phyloP scores from a whole-genome alignment of 92 coral and sea anemone genomes.

The Phenganax marumi region DNA sequence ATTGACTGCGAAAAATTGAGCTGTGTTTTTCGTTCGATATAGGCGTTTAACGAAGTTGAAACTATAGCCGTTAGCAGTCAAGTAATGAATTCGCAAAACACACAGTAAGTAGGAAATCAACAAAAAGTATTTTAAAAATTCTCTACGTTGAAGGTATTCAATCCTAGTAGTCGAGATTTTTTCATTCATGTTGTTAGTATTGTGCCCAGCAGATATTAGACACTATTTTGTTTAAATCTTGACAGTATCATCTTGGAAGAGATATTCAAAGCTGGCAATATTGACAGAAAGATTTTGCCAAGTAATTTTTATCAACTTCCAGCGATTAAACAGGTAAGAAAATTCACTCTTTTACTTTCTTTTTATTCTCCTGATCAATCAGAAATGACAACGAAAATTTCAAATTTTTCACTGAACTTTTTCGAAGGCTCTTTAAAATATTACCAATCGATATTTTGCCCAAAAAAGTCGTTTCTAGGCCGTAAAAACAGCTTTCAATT shows the following conservation, averaged over 20 bases:
- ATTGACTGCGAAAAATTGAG: background rate
- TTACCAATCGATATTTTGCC: too few species aligned
- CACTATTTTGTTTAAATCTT: background rate
- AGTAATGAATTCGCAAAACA: conserved; percentile 85
- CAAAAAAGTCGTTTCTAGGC: too few species aligned
- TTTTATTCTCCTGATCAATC: background rate
- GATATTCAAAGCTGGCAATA: conserved; percentile 78
- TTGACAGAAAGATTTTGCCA: conserved; percentile 66
- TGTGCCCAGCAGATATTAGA: too few species aligned
- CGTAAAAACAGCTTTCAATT: too few species aligned
- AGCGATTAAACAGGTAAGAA: conserved; percentile 70
- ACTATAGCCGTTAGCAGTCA: conserved; percentile 93
- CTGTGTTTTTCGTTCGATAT: background rate
- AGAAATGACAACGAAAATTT: too few species aligned
- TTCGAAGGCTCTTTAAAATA: too few species aligned
- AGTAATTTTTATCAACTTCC: conserved; percentile 59
- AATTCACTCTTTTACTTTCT: background rate
- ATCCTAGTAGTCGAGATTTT: background rate
- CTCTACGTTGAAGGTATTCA: too few species aligned
- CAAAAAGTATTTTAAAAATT: background rate
- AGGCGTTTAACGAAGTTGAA: conserved; percentile 82
- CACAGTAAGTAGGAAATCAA: conserved; percentile 52
- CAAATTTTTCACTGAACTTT: too few species aligned
- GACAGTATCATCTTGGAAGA: conserved; percentile 72
- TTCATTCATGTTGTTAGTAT: background rate